Conservation (phyloP, 53 echinoderm and acorn worm genomes). For the Arbacia lixula region DNA sequence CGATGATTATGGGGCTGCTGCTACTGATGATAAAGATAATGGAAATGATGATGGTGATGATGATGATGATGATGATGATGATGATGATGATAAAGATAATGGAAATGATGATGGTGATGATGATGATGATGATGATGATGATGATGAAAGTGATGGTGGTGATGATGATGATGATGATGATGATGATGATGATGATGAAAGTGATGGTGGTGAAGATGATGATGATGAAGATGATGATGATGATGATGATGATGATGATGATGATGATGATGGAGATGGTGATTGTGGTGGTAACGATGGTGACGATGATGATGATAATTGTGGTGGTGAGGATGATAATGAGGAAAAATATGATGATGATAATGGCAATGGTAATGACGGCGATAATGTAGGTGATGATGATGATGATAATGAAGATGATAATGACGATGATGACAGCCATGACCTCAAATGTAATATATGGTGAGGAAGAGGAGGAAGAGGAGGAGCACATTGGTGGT, state of each 20-base stretch:
- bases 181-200: neutral
- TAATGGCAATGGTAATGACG: neutral
- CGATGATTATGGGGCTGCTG: too few relatives aligned
- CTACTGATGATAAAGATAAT: neutral
- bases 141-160: neutral
- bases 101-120: neutral
- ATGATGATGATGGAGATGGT: neutral
- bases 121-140: neutral
- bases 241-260: neutral
- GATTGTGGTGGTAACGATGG: neutral
- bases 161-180: neutral
- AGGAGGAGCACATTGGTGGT: neutral
- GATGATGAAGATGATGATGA: neutral
- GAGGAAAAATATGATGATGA: neutral
- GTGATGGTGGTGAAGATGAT: neutral
- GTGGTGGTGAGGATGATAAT: neutral
- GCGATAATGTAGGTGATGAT: too few relatives aligned
- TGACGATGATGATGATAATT: neutral
- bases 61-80: neutral
- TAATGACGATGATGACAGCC: neutral
- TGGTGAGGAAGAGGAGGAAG: neutral
- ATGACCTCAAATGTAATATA: too few relatives aligned
- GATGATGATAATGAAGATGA: neutral
- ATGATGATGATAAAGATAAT: neutral
- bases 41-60: neutral